Base-by-base conservation (phyloP, 2,888 invertebrate species). In the Horisme vitalbata region DNA sequence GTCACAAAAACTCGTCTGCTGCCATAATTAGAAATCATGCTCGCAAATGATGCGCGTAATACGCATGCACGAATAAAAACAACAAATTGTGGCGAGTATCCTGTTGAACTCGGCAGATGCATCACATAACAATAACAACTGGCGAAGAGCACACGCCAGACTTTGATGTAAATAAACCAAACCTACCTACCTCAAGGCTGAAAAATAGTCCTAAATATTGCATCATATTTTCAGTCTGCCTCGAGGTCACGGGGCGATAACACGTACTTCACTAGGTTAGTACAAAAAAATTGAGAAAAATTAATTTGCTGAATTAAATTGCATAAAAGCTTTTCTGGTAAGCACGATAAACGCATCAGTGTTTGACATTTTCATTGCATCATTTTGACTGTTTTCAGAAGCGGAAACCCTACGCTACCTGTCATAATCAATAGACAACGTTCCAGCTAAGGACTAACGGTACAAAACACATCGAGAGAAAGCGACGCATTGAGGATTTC, bases 401-500 rank as follows among this genome's bases (percentile, higher is more conserved):
- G 21, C 11, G 13, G n/a, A 26, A 20, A 7, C 12, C 26, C 15
- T 20, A 8, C 27, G 14, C 45, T 45, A 20, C 20, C 18, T 20
- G 33, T 45, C 38, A 55, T 51, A 55, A 53, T 51, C 37, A 50
- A 57, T 62, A 59, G 57, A 59, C 52, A 59, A 41, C 48, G 59
- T 48, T 41, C 57, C 60, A 62, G 58, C 64, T 59, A 59, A 77
- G 75, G 74, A 75, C 72, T 87, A 88, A 84, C 88, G 84, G 88
- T 85, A 68, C 51, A 58, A 76, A 77, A 72, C 75, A n/a, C n/a
- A 78, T 58, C 70, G 67, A 74, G 88, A 83, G 88, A 88, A 88
- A 89, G 89, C 87, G 84, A 71, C 57, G 77, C 78, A 74, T 72
- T 50, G 79, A 80, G 76, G 75, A 80, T 81, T 73, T 72, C 73